Base-by-base conservation (phyloP, 2,888 invertebrate species). In the Lordiphosa andalusiaca region DNA sequence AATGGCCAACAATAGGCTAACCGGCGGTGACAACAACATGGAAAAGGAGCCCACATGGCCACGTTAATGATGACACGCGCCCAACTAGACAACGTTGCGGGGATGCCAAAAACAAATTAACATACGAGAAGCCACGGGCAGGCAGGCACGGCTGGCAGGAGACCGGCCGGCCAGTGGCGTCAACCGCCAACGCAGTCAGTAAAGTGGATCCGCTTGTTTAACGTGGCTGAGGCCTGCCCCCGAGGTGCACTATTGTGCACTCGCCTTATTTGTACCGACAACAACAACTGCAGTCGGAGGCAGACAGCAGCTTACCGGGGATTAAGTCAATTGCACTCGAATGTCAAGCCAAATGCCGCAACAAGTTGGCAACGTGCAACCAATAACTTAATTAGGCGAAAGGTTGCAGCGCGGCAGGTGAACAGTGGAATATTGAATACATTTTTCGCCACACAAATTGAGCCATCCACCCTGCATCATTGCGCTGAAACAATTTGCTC, bases 211-310 rank as follows among this genome's bases (percentile, higher is more conserved):
- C 49, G 53, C 53, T 53, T 37, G 53, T 59, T 65, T 53, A 65
- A 30, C 39, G 62, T 38, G 48, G 46, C 23, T 37, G 38, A 44
- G 23, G 50, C 49, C 56, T 63, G 56, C 56, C 58, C 65, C 64
- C 59, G 44, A 65, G 66, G 66, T 66, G 60, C 66, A 66, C 66
- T 66, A 73, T 78, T 77, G 78, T 77, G 71, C 60, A 51, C 64
- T 77, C 49, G 76, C 86, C 87, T 87, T 86, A 87, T 87, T 87
- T 87, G 87, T 86, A 74, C 67, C 65, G 81, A 80, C 85, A 82
- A 81, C 75, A 69, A 41, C 53, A 44, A 55, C 54, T 25, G 44
- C 40, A 71, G 60, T 55, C 47, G 61, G 55, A 61, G 54, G 64
- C 55, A 35, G 39, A 63, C 56, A 33, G 25, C 37, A 37, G 37